Conservation (phyloP, 2,888 invertebrate species). For the Stomorhina lunata region DNA sequence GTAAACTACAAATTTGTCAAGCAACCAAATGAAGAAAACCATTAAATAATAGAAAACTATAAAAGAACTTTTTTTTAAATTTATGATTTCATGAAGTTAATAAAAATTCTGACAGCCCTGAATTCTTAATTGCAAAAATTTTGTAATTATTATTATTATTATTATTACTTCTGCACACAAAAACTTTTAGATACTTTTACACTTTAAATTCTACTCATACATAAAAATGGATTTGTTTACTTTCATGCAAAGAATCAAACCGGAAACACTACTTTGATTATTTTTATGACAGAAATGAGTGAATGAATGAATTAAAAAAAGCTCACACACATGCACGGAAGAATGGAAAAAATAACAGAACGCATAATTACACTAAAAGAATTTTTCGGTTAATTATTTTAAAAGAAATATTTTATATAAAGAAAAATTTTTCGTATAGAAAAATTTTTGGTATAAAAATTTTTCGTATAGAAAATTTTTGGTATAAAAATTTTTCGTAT, state of each 20-base stretch:
- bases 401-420: no score
- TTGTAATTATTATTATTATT: no score
- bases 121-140: background rate
- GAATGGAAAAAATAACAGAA: slow-evolving; percentile 2
- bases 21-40: background rate
- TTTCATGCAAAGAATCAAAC: slow-evolving; percentile 22
- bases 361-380: background rate
- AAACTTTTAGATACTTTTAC: background rate
- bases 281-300: slow-evolving; percentile 48
- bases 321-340: background rate
- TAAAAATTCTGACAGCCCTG: background rate
- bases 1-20: background rate
- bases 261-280: slow-evolving; percentile 59
- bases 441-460: no score
- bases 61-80: no score
- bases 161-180: background rate
- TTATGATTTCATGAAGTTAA: slow-evolving; percentile 31
- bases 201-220: background rate
- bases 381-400: background rate
- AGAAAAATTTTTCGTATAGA: no score
- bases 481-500: no score
- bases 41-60: background rate
- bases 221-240: background rate
- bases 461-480: no score
- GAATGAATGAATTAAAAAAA: slow-evolving; percentile 47